Evolutionary conservation across 2,113 vertebrate species (phyloP).

Genomic region (Plestiodon gilberti): DNA sequence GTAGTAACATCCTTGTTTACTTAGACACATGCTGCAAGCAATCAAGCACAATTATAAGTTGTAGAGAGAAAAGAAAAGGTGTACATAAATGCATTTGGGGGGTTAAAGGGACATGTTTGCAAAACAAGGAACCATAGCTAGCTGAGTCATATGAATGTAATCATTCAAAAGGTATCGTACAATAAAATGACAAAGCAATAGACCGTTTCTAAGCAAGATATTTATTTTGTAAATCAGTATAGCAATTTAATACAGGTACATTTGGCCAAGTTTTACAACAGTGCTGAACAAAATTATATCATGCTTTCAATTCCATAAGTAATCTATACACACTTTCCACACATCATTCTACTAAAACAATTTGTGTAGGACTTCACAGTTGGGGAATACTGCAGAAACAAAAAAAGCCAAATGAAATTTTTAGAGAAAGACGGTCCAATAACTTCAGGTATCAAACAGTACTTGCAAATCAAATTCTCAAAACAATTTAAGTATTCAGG

Average conservation of each 20-base stretch:
- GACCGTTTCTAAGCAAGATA: constrained; percentile 34
- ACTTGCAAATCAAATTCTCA: constrained; percentile 40
- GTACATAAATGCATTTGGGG: background rate
- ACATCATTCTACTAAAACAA: constrained; percentile 45
- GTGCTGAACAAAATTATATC: constrained; percentile 33
- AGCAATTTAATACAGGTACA: constrained; percentile 50
- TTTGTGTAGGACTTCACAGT: constrained; percentile 12
- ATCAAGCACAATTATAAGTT: background rate
- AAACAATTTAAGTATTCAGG: constrained; percentile 42
- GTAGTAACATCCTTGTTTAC: background rate
- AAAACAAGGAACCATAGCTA: background rate
- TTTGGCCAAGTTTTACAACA: constrained; percentile 56
- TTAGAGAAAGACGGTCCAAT: background rate
- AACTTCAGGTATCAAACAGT: constrained; percentile 16
- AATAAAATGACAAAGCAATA: background rate
- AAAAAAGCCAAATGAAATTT: constrained; percentile 44
- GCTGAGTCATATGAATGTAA: background rate
- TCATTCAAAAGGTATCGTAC: background rate
- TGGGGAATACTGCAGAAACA: background rate
- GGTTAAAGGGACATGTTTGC: too few relatives aligned
- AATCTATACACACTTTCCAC: constrained; percentile 23
- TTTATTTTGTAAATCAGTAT: constrained; percentile 62
- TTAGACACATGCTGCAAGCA: background rate
- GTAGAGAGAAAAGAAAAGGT: background rate
- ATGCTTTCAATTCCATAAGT: constrained; percentile 51